A percentile compares a stretch with the other conserved stretches of the same genome.
Evolutionary conservation across 2,888 invertebrate genomes (phyloP).

Genomic region (Drosophila parthenogenetica): DNA sequence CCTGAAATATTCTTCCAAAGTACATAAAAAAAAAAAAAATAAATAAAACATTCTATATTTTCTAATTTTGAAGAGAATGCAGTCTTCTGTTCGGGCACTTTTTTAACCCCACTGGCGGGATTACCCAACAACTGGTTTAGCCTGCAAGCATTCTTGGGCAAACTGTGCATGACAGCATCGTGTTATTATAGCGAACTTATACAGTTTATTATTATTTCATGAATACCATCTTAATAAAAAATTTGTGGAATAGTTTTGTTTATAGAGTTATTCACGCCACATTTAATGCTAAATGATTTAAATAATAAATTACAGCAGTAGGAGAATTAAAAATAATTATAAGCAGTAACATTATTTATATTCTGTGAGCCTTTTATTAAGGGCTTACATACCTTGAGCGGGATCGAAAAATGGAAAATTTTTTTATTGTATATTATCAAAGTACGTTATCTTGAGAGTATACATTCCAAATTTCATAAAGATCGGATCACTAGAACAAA

Average conservation of each 20-base stretch:
- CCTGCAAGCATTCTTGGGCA: conserved; percentile 37
- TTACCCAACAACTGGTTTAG: conserved; percentile 46
- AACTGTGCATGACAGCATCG: conserved; percentile 37
- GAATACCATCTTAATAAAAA: conserved; percentile 49
- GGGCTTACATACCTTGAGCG: too few relatives aligned
- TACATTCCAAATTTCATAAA: too few relatives aligned
- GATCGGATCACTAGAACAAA: too few relatives aligned
- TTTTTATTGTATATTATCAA: too few relatives aligned
- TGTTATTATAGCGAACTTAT: conserved; percentile 22
- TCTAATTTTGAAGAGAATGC: too few relatives aligned
- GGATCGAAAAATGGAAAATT: too few relatives aligned
- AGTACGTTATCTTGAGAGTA: too few relatives aligned
- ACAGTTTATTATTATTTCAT: conserved; percentile 48
- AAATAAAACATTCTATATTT: too few relatives aligned
- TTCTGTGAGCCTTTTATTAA: conserved; percentile 19
- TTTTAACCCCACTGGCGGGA: too few relatives aligned
- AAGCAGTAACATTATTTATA: conserved; percentile 27
- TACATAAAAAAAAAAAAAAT: too few relatives aligned
- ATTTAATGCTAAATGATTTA: conserved; percentile 25
- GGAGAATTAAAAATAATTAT: neutral
- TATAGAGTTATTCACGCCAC: conserved; percentile 44
- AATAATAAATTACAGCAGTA: neutral
- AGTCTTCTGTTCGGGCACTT: too few relatives aligned
- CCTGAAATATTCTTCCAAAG: too few relatives aligned
- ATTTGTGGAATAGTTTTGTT: conserved; percentile 58